Base-by-base conservation (phyloP, 2,797 vertebrate species). In the Acipenser oxyrinchus region DNA sequence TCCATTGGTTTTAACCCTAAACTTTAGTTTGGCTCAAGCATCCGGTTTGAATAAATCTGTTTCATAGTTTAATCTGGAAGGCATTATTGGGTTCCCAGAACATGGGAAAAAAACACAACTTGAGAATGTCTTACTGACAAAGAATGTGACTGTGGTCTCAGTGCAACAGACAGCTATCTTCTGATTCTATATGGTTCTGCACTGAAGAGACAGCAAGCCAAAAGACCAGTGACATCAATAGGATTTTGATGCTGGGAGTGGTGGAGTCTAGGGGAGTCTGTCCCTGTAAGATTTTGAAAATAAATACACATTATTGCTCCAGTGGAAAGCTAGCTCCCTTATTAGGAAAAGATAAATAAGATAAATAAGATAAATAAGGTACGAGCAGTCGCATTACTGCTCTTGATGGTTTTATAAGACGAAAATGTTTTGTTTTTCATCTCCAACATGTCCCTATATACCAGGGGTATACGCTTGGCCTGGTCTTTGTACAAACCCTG, bases 41-140 rank as follows among this genome's bases (percentile, higher is more conserved):
- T 72, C 63, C 48, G 3, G 9, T 7, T 13, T 12, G 13, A 59
- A 49, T 4, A 58, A 57, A 48, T 8, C 37, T 67, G 74, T 75
- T 72, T 73, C 67, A 66, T 67, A 66, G 75, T 80, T 81, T 86
- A 86, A 86, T 82, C 77, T 83, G 86, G 80, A 88, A 88, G 84
- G 83, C 83, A 86, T 89, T 83, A 86, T 79, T 57, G 18, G 60
- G 75, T 81, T 79, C 84, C 79, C 79, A 81, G 82, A 89, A 90
- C 88, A 90, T 88, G 87, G 83, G 85, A 89, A 89, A 89, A 82
- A 87, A 88, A 81, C 89, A 89, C 84, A 89, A 73, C 60, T 70
- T 63, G 71, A 81, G 80, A 81, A 83, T 77, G 82, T 80, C 71
- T 76, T 81, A 82, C 80, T 78, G 77, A 81, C 81, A 37, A 37